Conservation (phyloP, 2,113 vertebrate genomes). For the Speoplatyrhinus poulsoni region DNA sequence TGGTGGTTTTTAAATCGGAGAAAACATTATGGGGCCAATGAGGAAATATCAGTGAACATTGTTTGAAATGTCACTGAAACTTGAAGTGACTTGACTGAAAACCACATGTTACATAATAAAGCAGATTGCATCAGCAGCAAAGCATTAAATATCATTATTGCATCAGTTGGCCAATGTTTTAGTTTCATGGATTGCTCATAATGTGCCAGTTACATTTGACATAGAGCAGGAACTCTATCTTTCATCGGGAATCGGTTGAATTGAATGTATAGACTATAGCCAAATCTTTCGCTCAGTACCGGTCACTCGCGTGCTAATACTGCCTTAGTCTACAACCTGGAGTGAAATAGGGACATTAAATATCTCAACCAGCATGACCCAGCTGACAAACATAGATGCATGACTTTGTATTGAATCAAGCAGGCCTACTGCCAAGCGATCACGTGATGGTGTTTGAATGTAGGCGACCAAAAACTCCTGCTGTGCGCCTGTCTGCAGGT, state of each 20-base stretch:
- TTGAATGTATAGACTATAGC: slow-evolving; percentile 46
- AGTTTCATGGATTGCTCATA: slow-evolving; percentile 33
- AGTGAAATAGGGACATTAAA: not conserved
- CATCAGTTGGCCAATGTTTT: slow-evolving; percentile 43
- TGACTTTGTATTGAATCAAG: slow-evolving; percentile 42
- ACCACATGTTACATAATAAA: slow-evolving; percentile 49
- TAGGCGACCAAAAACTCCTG: slow-evolving; percentile 28
- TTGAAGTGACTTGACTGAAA: slow-evolving; percentile 14
- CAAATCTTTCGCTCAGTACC: slow-evolving; percentile 8
- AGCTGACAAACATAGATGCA: slow-evolving; percentile 52
- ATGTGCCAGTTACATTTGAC: slow-evolving; percentile 32
- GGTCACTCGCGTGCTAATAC: not conserved
- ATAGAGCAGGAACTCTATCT: slow-evolving; percentile 13
- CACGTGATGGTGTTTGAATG: slow-evolving; percentile 44
- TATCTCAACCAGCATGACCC: slow-evolving; percentile 62
- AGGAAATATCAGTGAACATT: slow-evolving; percentile 58
- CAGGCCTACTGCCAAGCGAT: slow-evolving; percentile 24
- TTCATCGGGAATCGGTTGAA: slow-evolving; percentile 26
- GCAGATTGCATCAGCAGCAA: slow-evolving; percentile 48
- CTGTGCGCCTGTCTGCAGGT: slow-evolving; percentile 46
- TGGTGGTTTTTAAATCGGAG: slow-evolving; percentile 32
- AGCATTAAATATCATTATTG: slow-evolving; percentile 44
- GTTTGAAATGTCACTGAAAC: slow-evolving; percentile 46
- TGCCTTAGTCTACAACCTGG: too few relatives aligned
- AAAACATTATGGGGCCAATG: slow-evolving; percentile 41